Base-by-base conservation (phyloP, 2,797 vertebrate species). In the Pipistrellus pipistrellus region DNA sequence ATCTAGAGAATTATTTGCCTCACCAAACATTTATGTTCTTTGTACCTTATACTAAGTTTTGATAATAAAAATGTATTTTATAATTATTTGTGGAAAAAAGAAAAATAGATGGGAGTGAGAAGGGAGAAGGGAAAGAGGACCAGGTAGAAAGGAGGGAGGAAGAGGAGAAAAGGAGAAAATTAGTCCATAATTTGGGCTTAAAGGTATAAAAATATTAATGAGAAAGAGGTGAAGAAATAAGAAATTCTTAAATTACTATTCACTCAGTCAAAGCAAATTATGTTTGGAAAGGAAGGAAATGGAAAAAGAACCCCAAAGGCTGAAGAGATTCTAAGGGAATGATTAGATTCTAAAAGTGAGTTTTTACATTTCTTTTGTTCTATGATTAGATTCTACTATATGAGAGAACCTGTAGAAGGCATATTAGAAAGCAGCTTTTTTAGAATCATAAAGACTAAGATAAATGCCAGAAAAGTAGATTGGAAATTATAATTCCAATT, bases 271-370 rank as follows among this genome's bases (percentile, higher is more conserved):
- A 92, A 86, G 27, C 4, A 77, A 84, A 81, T 84, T 11, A 35
- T 91, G 8, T 27, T n/a, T 51, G 51, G 71, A 77, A 66, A 30
- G 11, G 25, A 57, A 27, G 10, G 75, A 20, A 62, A 78, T 73
- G 1, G 2, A 71, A 21, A 57, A 48, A 51, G 12, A n/a, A 48
- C 2, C n/a, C 23, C 27, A 32, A 92, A 93, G 53, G 23, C 41
- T 72, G 44, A 91, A 84, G 18, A 75, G 25, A 48, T 76, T 17
- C 0, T 90, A 48, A 68, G 51, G 12, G 30, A 86, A 35, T 68
- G 35, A 93, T 27, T 91, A 32, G 20, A 78, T 96, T 94, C 57
- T 66, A 88, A 80, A 85, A 91, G 30, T 90, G n/a, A 91, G 17
- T 66, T 78, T 78, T 89, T 48, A 64, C 48, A 78, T 88, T 95